Conservation (phyloP, 1,140 invertebrate genomes). For the Archivesica marissinica region DNA sequence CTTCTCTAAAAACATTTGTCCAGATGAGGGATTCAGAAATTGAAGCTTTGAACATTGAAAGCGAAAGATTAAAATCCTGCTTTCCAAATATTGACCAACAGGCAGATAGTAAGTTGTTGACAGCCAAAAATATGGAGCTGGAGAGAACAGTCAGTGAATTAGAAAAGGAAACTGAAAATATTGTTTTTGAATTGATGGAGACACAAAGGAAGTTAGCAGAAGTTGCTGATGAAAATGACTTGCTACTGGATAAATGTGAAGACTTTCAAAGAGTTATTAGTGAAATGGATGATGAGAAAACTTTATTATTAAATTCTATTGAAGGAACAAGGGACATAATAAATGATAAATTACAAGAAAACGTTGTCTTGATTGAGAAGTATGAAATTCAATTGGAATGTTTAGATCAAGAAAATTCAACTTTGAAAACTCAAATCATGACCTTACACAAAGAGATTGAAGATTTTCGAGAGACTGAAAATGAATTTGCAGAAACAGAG, state of each 20-base stretch:
- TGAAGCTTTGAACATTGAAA: conserved; percentile 23
- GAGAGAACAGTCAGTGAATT: conserved; percentile 54
- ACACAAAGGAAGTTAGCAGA: conserved; percentile 61
- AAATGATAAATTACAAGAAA: background rate
- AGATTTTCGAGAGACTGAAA: background rate
- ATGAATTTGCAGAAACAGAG: background rate
- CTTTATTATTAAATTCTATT: background rate
- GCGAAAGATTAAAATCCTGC: conserved; percentile 24
- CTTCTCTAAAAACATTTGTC: conserved; percentile 56
- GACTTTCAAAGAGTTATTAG: conserved; percentile 41
- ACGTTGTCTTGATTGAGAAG: conserved; percentile 1
- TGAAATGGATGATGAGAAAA: conserved; percentile 45
- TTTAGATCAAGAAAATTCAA: conserved; percentile 56
- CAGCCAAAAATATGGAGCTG: conserved; percentile 57
- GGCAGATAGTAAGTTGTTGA: conserved; percentile 63
- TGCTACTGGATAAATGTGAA: conserved; percentile 41
- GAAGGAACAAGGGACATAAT: background rate
- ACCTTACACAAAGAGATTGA: conserved; percentile 24
- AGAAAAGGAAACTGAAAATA: conserved; percentile 63
- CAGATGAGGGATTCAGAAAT: conserved; percentile 57
- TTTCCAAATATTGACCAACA: conserved; percentile 52
- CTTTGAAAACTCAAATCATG: conserved; percentile 38
- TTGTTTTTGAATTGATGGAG: conserved; percentile 59
- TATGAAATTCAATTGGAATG: conserved; percentile 49
- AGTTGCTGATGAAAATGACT: conserved; percentile 53